phyloP scores from a whole-genome alignment of 2,113 vertebrate genomes.

The Grantiella picta region DNA sequence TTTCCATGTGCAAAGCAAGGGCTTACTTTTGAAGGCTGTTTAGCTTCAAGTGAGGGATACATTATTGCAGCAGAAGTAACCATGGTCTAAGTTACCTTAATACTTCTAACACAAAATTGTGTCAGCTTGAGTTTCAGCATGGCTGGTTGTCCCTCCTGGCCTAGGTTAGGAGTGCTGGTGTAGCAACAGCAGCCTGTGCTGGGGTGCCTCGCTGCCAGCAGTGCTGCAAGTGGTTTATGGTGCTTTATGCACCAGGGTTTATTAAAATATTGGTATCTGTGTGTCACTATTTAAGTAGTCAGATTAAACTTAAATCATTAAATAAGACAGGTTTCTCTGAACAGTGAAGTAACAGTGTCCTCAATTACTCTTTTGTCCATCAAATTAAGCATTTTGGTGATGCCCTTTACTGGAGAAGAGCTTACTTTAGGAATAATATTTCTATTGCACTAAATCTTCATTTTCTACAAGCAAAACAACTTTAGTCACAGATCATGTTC shows the following conservation, averaged over 20 bases:
- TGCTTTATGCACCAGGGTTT: not conserved
- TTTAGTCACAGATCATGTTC: not conserved
- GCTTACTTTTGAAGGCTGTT: not conserved
- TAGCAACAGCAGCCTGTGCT: not conserved
- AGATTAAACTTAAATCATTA: not conserved
- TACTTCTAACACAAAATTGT: not conserved
- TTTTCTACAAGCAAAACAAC: not conserved
- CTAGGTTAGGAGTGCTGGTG: not conserved
- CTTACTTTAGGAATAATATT: not conserved
- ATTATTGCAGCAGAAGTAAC: not conserved
- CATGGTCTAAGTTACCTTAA: not conserved
- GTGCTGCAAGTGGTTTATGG: not conserved
- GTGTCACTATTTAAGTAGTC: not conserved
- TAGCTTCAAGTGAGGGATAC: not conserved
- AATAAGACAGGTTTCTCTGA: not conserved
- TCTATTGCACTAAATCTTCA: not conserved
- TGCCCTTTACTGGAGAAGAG: not conserved
- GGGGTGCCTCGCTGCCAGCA: fast-evolving
- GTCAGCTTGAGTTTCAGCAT: not conserved
- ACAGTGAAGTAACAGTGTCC: not conserved
- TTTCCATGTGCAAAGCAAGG: not conserved
- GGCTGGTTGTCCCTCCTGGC: not conserved
- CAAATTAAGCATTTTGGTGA: not conserved
- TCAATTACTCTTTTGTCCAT: not conserved
- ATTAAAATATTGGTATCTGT: not conserved